Percentiles rank a stretch among this genome's conserved stretches.
Evolutionary conservation across 1,140 invertebrate species (phyloP).

Genomic region (Aphidius ervi): DNA sequence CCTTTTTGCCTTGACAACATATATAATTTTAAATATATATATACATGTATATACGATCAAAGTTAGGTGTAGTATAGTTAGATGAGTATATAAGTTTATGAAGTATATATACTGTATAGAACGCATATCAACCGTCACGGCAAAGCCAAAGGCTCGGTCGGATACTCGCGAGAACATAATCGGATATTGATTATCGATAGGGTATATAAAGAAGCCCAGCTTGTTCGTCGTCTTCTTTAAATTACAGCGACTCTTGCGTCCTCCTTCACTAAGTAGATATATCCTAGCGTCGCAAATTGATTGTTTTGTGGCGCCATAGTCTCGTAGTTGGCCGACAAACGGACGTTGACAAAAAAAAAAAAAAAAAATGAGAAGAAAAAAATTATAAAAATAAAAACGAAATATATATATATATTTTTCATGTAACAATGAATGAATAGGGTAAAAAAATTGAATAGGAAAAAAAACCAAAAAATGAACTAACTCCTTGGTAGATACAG

Average conservation of each 20-base stretch:
- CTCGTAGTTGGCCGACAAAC: not conserved
- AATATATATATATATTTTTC: not conserved
- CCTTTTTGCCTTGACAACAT: too few relatives aligned
- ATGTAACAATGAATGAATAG: not conserved
- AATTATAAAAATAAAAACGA: constrained; percentile 9
- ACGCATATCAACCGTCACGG: constrained; percentile 11
- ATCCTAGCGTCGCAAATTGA: constrained; percentile 23
- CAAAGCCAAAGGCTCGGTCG: constrained; percentile 21
- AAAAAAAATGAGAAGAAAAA: not conserved
- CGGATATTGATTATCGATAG: constrained; percentile 25
- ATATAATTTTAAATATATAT: too few relatives aligned
- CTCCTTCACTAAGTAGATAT: constrained; percentile 23
- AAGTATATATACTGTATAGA: not conserved
- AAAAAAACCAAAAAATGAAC: not conserved
- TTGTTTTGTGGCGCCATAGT: constrained; percentile 25
- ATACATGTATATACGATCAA: not conserved
- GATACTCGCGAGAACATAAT: constrained; percentile 18
- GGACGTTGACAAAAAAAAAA: not conserved
- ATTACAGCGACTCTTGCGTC: constrained; percentile 19
- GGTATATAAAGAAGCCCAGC: not conserved
- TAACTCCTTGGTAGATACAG: too few relatives aligned
- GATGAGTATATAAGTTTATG: not conserved
- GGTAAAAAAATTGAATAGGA: not conserved
- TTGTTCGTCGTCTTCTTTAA: constrained; percentile 20
- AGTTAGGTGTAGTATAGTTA: not conserved